Base-by-base conservation (phyloP, 2,113 vertebrate genomes). In the Australoheros scitulus region DNA sequence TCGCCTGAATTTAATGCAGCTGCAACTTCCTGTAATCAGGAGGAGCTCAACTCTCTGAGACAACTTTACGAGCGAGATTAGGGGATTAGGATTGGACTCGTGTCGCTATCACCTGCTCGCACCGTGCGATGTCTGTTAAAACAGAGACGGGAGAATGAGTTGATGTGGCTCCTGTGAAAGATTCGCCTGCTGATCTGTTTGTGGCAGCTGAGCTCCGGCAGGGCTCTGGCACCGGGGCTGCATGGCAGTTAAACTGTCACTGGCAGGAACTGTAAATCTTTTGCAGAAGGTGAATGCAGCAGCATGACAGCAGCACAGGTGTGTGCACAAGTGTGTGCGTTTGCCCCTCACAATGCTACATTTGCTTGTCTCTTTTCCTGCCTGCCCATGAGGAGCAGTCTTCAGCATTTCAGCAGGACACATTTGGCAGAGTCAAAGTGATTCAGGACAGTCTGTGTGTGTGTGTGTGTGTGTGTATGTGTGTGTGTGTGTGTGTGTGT, bases 201-300 rank as follows among this genome's bases (percentile, higher is more conserved):
- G 88, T 88, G 89, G 92, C 92, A 94, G 89, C 91, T 92, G 90
- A 72, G 82, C 84, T 86, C 82, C 81, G 87, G 88, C 89, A 87
- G 43, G 60, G 76, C 83, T 89, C 57, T 90, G 90, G 90, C 88
- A 90, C 34, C 74, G 34, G 61, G 22, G 64, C 89, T 65, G 74
- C 80, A 47, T 79, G 91, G 91, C 93, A 93, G 94, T 95, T 95
- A 92, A 95, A 95, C 93, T 92, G 94, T 91, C 94, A 85, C 65
- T 86, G 82, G 83, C 91, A 93, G 86, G 90, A 92, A 88, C 87
- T 81, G 57, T 85, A 90, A 82, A 90, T 86, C 83, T 92, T 79
- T 80, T 82, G 86, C 85, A 92, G 84, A 86, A 92, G 87, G 90
- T 92, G 86, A 93, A 93, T 80, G 79, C 64, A 90, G 80, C 50